Percentiles rank a stretch among this genome's conserved stretches.
These are phyloP conservation scores for Myotis daubentonii DNA, from an alignment of 2,797 vertebrate species.

Conservation along the genomic window DNA sequence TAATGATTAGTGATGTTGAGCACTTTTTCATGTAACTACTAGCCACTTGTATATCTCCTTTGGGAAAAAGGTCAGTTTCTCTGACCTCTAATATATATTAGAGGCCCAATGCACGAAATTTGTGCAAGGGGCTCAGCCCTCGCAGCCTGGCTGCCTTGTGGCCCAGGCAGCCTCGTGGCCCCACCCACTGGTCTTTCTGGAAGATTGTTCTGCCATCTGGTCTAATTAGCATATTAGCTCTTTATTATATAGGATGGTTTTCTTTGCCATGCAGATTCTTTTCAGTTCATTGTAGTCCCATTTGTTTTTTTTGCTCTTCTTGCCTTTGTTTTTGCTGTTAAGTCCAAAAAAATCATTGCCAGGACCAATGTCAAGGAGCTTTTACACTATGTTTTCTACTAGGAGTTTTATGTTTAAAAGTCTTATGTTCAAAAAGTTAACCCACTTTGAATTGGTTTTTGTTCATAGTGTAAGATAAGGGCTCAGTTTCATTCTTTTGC, in stretches of 20 bases:
- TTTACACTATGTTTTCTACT: not conserved
- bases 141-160: too few species aligned
- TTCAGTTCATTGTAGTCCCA: not conserved
- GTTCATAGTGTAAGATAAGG: not conserved
- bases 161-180: too few species aligned
- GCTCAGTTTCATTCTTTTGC: not conserved
- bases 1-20: not conserved
- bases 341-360: not conserved
- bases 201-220: too few species aligned
- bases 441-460: not conserved
- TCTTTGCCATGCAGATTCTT: not conserved
- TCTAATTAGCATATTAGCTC: too few species aligned
- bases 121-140: too few species aligned
- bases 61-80: not conserved
- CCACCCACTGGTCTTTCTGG: too few species aligned
- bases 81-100: not conserved
- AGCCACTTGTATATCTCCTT: not conserved
- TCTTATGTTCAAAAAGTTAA: not conserved
- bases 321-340: not conserved
- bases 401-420: not conserved
- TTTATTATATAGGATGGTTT: not conserved
- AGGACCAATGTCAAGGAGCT: not conserved
- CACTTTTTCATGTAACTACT: not conserved
- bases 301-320: not conserved
- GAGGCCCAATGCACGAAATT: too few species aligned